Percentiles rank a stretch among this genome's conserved stretches.
Evolutionary conservation across 2,113 vertebrate species (phyloP).

Genomic region (Camelus dromedarius): DNA sequence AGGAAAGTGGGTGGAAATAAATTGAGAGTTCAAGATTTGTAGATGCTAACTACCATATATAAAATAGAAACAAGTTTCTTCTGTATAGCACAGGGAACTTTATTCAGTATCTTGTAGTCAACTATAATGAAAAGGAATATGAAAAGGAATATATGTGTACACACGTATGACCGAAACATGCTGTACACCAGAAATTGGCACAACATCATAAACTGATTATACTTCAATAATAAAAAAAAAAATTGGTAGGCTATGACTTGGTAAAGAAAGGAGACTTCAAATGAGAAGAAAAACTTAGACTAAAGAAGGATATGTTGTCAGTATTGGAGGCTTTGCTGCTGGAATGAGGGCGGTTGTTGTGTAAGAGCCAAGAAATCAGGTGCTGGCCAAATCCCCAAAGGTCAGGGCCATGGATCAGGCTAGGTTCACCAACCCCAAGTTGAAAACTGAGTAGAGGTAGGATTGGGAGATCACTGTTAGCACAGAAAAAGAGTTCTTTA

Average conservation of each 20-base stretch:
- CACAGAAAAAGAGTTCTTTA: not conserved
- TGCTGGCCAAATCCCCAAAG: not conserved
- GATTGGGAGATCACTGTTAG: not conserved
- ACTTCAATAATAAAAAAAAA: too few relatives aligned
- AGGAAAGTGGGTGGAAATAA: too few relatives aligned
- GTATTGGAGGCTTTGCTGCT: not conserved
- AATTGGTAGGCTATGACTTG: not conserved
- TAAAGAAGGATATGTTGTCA: not conserved
- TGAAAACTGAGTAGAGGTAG: not conserved
- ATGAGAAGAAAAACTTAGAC: not conserved
- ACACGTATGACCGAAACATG: too few relatives aligned
- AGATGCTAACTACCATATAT: too few relatives aligned
- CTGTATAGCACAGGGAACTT: too few relatives aligned
- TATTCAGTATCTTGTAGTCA: too few relatives aligned
- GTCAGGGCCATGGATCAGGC: not conserved
- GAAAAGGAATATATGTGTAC: too few relatives aligned
- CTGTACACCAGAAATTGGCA: too few relatives aligned
- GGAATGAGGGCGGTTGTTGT: accelerated
- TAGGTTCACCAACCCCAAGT: not conserved
- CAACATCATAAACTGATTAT: too few relatives aligned
- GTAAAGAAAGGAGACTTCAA: not conserved
- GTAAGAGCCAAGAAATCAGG: not conserved
- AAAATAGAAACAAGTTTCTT: too few relatives aligned
- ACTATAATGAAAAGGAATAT: too few relatives aligned
- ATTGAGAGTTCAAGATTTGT: too few relatives aligned